Conservation (phyloP, 64 coral and sea anemone species). For the Montipora foliosa region DNA sequence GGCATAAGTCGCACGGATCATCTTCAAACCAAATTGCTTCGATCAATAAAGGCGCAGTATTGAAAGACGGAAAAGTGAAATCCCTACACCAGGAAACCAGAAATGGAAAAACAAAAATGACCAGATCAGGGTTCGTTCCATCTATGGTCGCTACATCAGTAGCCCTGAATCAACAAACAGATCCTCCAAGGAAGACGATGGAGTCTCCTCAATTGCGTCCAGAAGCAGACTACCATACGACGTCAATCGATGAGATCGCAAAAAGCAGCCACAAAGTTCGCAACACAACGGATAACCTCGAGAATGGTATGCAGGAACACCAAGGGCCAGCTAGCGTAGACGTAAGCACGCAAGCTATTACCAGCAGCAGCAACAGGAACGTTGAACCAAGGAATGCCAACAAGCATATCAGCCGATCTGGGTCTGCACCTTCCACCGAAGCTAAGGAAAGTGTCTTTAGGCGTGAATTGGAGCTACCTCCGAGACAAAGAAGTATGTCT, state of each 20-base stretch:
- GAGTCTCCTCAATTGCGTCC: background rate
- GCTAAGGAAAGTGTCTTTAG: constrained; percentile 23
- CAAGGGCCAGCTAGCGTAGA: background rate
- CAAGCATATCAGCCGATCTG: constrained; percentile 5
- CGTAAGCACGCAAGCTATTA: background rate
- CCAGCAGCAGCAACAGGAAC: background rate
- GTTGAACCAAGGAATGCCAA: background rate
- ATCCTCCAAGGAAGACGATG: background rate
- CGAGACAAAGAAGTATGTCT: background rate
- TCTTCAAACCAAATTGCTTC: background rate
- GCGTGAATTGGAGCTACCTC: background rate
- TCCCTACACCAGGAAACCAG: background rate
- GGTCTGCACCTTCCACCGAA: constrained; percentile 28
- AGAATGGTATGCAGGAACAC: background rate
- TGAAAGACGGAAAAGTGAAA: background rate
- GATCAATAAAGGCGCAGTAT: background rate
- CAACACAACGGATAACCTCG: background rate
- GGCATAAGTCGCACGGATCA: background rate
- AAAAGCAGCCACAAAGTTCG: background rate
- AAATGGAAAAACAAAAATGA: background rate
- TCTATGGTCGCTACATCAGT: background rate
- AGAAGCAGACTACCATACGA: constrained; percentile 31
- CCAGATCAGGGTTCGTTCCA: constrained; percentile 20
- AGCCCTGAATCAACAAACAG: background rate
- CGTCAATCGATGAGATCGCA: constrained; percentile 8